These are phyloP conservation scores for Lapara coniferarum DNA, from an alignment of 2,888 invertebrate genomes.

Conservation along the genomic window DNA sequence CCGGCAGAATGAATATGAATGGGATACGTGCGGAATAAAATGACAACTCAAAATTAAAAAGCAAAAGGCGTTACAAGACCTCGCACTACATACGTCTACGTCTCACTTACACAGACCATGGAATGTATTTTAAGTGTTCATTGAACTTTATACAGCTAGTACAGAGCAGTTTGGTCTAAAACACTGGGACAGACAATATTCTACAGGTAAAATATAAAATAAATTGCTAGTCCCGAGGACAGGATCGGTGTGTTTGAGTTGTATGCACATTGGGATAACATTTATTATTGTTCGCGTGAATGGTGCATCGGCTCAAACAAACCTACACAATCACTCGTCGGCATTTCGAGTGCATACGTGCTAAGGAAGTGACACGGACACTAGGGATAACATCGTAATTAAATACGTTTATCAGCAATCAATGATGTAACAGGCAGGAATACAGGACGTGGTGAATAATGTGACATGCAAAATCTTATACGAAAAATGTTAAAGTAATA, in stretches of 20 bases:
- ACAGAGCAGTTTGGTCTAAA: conserved; percentile 17
- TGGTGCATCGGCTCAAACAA: conserved; percentile 51
- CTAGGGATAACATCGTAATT: conserved; percentile 54
- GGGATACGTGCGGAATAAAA: conserved; percentile 85
- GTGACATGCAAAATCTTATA: conserved; percentile 30
- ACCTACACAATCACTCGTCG: conserved; percentile 78
- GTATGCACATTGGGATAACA: conserved; percentile 24
- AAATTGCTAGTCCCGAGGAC: conserved; percentile 15
- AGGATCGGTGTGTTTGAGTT: conserved; percentile 19
- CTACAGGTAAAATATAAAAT: conserved; percentile 24
- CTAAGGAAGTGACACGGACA: conserved; percentile 74
- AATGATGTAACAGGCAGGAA: conserved; percentile 28
- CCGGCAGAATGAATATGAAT: conserved; percentile 84
- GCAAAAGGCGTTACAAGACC: conserved; percentile 76
- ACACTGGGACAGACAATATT: conserved; percentile 5
- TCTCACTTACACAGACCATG: conserved; percentile 69
- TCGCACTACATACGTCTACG: conserved; percentile 77
- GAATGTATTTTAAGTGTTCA: conserved; percentile 11
- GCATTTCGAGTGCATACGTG: conserved; percentile 76
- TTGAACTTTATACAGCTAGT: not conserved
- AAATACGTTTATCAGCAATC: conserved; percentile 35
- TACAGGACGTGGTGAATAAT: conserved; percentile 28
- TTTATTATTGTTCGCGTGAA: conserved; percentile 31
- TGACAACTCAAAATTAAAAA: conserved; percentile 80
- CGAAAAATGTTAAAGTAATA: conserved; percentile 40